Evolutionary conservation across 1,140 invertebrate species (phyloP).

Genomic region (Phymastichus coffea): DNA sequence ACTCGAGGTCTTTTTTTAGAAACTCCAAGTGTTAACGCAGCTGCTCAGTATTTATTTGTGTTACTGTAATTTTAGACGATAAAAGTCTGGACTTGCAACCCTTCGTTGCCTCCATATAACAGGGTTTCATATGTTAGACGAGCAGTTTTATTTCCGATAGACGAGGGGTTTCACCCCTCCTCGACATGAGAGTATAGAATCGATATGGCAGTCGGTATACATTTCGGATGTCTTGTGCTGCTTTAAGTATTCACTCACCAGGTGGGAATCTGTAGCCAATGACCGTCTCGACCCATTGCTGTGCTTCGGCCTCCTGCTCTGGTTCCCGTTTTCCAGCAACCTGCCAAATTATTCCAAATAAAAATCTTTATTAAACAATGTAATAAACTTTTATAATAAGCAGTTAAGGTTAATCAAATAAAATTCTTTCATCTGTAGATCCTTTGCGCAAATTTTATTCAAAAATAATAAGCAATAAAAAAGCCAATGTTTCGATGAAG

Average conservation of each 20-base stretch:
- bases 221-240: background rate
- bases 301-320: slow-evolving; percentile 83
- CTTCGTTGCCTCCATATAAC: slow-evolving; percentile 36
- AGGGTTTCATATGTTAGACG: slow-evolving; percentile 33
- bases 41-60: too few species aligned
- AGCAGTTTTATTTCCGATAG: slow-evolving; percentile 5
- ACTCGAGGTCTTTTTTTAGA: too few species aligned
- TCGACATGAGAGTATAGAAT: too few species aligned
- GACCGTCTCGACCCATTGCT: slow-evolving; percentile 88
- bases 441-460: background rate
- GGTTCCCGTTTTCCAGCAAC: slow-evolving; percentile 86
- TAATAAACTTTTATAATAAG: background rate
- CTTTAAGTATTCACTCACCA: slow-evolving; percentile 51
- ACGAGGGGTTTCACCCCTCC: background rate
- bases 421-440: background rate
- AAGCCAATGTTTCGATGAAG: too few species aligned
- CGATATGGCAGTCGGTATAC: slow-evolving; percentile 13
- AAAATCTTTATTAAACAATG: too few species aligned
- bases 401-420: background rate
- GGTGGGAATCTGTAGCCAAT: slow-evolving; percentile 82
- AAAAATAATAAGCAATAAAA: too few species aligned
- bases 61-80: too few species aligned
- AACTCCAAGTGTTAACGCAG: too few species aligned
- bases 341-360: too few species aligned
- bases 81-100: slow-evolving; percentile 41